Conservation (phyloP, 2,888 invertebrate species). For the Meiosimyza decipiens region DNA sequence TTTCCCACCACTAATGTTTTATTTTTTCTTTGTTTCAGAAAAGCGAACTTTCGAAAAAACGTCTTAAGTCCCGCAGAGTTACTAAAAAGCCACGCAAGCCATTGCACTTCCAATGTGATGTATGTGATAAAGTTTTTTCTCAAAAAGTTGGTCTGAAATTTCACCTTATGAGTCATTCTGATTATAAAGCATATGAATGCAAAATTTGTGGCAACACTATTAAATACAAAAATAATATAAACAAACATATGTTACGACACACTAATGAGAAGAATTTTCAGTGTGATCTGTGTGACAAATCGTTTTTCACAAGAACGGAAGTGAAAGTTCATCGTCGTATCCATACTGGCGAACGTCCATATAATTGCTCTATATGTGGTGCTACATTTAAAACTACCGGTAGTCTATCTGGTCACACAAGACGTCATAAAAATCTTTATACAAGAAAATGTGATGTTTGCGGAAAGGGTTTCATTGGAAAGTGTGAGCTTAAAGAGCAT, state of each 20-base stretch:
- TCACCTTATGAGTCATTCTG: background rate
- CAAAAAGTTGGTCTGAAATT: too few species aligned
- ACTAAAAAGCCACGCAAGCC: too few species aligned
- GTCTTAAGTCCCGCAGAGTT: too few species aligned
- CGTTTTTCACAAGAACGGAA: too few species aligned
- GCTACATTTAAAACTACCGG: constrained; percentile 70
- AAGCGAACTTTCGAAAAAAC: too few species aligned
- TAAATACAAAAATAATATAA: constrained; percentile 26
- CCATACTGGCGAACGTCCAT: too few species aligned
- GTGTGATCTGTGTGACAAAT: constrained; percentile 34
- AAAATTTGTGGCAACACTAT: background rate
- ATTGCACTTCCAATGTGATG: too few species aligned
- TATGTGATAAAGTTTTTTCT: too few species aligned
- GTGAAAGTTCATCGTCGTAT: too few species aligned
- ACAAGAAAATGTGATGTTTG: constrained; percentile 41
- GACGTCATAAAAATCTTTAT: constrained; percentile 43
- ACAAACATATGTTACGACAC: constrained; percentile 42
- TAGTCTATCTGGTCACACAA: constrained; percentile 67
- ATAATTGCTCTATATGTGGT: too few species aligned
- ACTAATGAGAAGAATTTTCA: constrained; percentile 43
- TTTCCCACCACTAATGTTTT: too few species aligned
- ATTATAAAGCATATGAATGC: background rate
- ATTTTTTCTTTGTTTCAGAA: too few species aligned
- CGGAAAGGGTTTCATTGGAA: constrained; percentile 40
- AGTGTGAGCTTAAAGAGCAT: constrained; percentile 33